These are phyloP conservation scores for Lepidochrysops patricia DNA, from an alignment of 2,888 invertebrate species.

Conservation along the genomic window DNA sequence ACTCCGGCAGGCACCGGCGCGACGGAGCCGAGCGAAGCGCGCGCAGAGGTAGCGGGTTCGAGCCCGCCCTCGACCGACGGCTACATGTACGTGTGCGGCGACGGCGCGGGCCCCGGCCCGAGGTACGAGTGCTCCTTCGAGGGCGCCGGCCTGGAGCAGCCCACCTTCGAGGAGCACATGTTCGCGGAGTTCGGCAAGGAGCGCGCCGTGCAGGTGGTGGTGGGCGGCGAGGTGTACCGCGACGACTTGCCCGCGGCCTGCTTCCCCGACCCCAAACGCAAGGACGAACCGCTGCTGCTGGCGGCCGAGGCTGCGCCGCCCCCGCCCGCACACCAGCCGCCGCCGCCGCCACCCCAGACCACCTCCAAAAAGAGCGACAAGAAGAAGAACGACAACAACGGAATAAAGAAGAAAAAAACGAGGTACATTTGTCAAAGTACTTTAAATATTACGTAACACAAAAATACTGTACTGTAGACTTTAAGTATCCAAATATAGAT, in stretches of 20 bases:
- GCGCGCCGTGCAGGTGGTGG: slow-evolving; percentile 63
- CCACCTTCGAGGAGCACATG: slow-evolving; percentile 84
- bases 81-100: slow-evolving; percentile 70
- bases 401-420: slow-evolving; percentile 93
- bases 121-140: slow-evolving; percentile 66
- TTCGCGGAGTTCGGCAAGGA: slow-evolving; percentile 83
- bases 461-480: neutral
- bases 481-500: too few relatives aligned
- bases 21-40: slow-evolving; percentile 66
- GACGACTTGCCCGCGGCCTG: slow-evolving; percentile 60
- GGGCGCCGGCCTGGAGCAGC: slow-evolving; percentile 76
- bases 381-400: slow-evolving; percentile 88
- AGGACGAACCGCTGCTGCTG: slow-evolving; percentile 59
- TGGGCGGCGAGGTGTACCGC: slow-evolving; percentile 68
- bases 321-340: slow-evolving; percentile 41
- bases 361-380: slow-evolving; percentile 82
- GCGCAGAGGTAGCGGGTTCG: slow-evolving; percentile 65
- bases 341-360: slow-evolving; percentile 51
- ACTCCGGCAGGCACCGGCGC: slow-evolving; percentile 42
- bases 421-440: slow-evolving; percentile 71
- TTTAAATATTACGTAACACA: neutral
- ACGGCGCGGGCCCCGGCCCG: slow-evolving; percentile 40
- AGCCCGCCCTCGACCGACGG: slow-evolving; percentile 62
- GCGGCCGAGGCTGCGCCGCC: slow-evolving; percentile 46
- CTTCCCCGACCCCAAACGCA: slow-evolving; percentile 47